Evolutionary conservation across 2,797 vertebrate genomes (phyloP).

Genomic region (Loriculus beryllinus): DNA sequence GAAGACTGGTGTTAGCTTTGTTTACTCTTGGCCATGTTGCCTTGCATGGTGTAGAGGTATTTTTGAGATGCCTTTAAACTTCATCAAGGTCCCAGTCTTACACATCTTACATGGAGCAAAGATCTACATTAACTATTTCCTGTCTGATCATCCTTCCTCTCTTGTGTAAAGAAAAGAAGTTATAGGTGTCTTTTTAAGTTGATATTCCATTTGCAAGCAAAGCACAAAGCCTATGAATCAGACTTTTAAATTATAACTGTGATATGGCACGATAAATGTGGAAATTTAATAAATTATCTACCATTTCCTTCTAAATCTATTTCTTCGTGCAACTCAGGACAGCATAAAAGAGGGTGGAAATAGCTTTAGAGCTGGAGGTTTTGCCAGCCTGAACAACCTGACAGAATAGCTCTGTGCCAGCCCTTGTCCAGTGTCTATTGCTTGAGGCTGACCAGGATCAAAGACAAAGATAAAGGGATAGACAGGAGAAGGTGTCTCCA

Average conservation of each 20-base stretch:
- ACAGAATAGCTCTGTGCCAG: neutral
- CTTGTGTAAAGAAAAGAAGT: neutral
- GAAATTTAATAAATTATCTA: neutral
- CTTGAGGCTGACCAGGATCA: neutral
- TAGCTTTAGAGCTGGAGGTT: neutral
- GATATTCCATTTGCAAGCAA: neutral
- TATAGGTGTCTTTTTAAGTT: neutral
- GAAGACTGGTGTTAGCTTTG: neutral
- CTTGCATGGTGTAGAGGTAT: neutral
- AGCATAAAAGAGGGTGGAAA: neutral
- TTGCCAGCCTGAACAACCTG: neutral
- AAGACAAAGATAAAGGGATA: neutral
- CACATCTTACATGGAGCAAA: neutral
- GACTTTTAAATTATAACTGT: neutral
- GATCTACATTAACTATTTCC: neutral
- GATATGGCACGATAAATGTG: neutral
- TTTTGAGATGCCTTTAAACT: neutral
- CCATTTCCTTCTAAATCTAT: neutral
- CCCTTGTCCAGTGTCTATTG: neutral
- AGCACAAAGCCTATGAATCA: neutral
- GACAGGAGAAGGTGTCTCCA: neutral
- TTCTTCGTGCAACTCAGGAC: neutral
- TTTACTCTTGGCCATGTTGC: neutral
- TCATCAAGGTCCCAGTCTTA: neutral
- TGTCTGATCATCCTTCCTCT: neutral